These are phyloP conservation scores for Darevskia nairensis DNA, from an alignment of 2,797 vertebrate genomes.

Conservation along the genomic window DNA sequence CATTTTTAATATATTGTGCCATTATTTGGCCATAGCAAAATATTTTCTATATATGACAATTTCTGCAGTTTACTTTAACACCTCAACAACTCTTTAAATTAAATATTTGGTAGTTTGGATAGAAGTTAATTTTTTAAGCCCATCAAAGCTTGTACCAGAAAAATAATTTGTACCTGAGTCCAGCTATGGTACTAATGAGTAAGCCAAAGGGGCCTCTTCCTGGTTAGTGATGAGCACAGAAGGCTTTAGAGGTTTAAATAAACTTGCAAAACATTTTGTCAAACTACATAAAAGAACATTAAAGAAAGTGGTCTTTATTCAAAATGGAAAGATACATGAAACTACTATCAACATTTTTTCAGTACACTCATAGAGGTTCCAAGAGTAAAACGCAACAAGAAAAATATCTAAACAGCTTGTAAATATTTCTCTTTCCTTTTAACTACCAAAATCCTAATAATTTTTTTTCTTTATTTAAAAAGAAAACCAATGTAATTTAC, in stretches of 20 bases:
- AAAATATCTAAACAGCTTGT: slow-evolving; percentile 30
- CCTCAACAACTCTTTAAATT: neutral
- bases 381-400: slow-evolving; percentile 25
- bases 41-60: neutral
- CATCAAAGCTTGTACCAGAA: slow-evolving; percentile 4
- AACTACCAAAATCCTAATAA: slow-evolving; percentile 43
- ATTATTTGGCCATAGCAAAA: neutral
- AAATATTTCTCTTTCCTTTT: slow-evolving; percentile 37
- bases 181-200: neutral
- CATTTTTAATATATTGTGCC: neutral
- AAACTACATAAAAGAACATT: neutral
- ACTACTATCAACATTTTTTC: neutral
- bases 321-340: slow-evolving; percentile 21
- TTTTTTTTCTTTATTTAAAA: neutral
- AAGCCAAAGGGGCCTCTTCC: neutral
- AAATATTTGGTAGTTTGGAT: slow-evolving; percentile 16
- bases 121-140: neutral
- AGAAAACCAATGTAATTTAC: slow-evolving; percentile 1
- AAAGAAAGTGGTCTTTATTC: slow-evolving; percentile 31
- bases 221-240: neutral
- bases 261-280: slow-evolving; percentile 10
- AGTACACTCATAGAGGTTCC: neutral
- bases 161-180: neutral
- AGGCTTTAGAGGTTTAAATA: neutral
- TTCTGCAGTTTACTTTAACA: slow-evolving; percentile 5